These are phyloP conservation scores for Acronicta psi DNA, from an alignment of 2,888 invertebrate genomes.

Conservation along the genomic window DNA sequence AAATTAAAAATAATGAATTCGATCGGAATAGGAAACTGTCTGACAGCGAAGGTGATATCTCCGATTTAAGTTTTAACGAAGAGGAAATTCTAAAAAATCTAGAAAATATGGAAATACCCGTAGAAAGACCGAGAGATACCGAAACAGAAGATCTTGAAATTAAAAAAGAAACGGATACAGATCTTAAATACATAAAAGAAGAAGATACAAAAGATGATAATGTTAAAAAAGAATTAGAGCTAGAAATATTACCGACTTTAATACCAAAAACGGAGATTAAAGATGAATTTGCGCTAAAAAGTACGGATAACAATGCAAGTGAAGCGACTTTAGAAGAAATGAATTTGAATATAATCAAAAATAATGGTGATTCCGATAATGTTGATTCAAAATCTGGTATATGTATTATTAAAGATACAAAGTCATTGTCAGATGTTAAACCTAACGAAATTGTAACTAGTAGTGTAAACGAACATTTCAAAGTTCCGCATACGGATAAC, in stretches of 20 bases:
- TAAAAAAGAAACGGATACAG: background rate
- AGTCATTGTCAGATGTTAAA: conserved; percentile 7
- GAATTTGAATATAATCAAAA: conserved; percentile 1
- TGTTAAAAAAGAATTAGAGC: background rate
- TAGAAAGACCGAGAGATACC: conserved; percentile 39
- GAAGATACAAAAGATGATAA: conserved; percentile 10
- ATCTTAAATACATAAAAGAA: conserved; percentile 1
- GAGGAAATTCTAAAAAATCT: conserved; percentile 68
- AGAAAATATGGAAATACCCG: conserved; percentile 74
- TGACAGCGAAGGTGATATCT: conserved; percentile 59
- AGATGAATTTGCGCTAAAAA: conserved; percentile 17
- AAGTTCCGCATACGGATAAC: background rate
- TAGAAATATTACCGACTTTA: conserved; percentile 16
- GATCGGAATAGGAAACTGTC: conserved; percentile 39
- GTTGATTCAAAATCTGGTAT: conserved; percentile 22
- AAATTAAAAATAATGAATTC: conserved; percentile 4
- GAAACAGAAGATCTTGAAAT: background rate
- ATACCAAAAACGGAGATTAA: conserved; percentile 30
- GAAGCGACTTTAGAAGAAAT: conserved; percentile 30
- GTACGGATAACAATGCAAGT: conserved; percentile 21
- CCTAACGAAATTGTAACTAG: conserved; percentile 6
- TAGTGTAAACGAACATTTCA: background rate
- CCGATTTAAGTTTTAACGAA: conserved; percentile 64
- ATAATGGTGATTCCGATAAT: conserved; percentile 13
- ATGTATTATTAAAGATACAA: conserved; percentile 8